Evolutionary conservation across 1,140 invertebrate species (phyloP), one percentile per base, ranked within the genome.

Genomic region (Heliconius melpomene): DNA sequence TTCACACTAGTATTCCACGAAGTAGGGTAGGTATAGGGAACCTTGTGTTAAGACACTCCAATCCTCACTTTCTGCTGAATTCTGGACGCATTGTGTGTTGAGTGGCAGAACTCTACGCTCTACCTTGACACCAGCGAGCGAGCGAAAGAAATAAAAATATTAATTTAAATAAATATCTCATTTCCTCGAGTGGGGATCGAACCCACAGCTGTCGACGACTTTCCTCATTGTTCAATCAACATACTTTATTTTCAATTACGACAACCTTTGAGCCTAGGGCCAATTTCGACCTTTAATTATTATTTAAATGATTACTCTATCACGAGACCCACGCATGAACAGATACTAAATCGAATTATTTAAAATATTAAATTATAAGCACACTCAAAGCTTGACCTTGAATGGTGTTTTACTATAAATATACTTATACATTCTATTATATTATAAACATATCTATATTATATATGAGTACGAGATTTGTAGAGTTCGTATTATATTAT

Each of bases 391-490:
- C 36, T 74, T 82, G 87, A 73, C 86, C 86, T 54, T 86, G 84
- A 83, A 82, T 85, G 83, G 74, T 86, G 80, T 84, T 89, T 81
- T 79, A 74, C 77, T 73, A 78, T 74, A 36, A n/a, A 79, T 66
- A 66, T 29, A 66, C 23, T 29, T 29, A 66, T 66, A 66, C 11
- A 66, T 66, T 66, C 57, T 66, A 66, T 66, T 66, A 66, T 66
- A 29, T 66, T 66, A 66, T 26, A 23, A 26, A 32, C 3, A 32
- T 32, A 66, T 66, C 57, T 29, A 66, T 60, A 66, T 26, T 26
- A 66, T 66, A 66, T 66, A 9, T 66, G 26, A 26, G 2, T 66
- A 66, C 23, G 26, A 57, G 0, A 57, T 57, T 18, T 23, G 23
- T 66, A 8, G 23, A 66, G 23, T 29, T 66, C 23, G 60, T 16